Evolutionary conservation across 1,140 invertebrate species (phyloP).

Genomic region (Procambarus clarkii): DNA sequence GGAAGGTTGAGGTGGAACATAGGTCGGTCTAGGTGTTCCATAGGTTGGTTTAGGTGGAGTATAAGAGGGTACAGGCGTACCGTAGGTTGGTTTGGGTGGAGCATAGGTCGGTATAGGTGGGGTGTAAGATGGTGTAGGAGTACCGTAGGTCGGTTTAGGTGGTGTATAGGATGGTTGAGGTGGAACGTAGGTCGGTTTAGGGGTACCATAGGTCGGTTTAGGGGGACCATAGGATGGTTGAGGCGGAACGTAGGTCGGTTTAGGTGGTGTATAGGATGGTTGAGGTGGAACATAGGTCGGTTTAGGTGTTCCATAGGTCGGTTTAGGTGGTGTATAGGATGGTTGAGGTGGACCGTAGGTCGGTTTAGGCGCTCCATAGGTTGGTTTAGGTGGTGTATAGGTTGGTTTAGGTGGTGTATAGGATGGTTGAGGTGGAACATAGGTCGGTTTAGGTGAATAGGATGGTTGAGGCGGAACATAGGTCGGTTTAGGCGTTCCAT

Average conservation of each 20-base stretch:
- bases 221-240: background rate
- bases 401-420: background rate
- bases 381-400: background rate
- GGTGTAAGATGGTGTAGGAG: background rate
- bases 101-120: background rate
- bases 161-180: background rate
- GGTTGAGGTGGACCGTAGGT: background rate
- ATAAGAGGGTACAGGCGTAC: background rate
- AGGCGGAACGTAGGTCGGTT: background rate
- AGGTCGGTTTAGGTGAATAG: background rate
- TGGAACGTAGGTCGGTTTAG: background rate
- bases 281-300: background rate
- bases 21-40: background rate
- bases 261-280: background rate
- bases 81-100: background rate
- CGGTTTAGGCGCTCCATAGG: background rate
- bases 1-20: background rate
- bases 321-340: background rate
- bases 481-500: background rate
- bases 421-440: background rate
- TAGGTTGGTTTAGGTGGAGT: background rate
- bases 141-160: background rate
- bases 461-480: background rate
- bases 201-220: background rate
- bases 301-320: background rate